Evolutionary conservation across 2,113 vertebrate genomes (phyloP).

Genomic region (Beaufortia kweichowensis): DNA sequence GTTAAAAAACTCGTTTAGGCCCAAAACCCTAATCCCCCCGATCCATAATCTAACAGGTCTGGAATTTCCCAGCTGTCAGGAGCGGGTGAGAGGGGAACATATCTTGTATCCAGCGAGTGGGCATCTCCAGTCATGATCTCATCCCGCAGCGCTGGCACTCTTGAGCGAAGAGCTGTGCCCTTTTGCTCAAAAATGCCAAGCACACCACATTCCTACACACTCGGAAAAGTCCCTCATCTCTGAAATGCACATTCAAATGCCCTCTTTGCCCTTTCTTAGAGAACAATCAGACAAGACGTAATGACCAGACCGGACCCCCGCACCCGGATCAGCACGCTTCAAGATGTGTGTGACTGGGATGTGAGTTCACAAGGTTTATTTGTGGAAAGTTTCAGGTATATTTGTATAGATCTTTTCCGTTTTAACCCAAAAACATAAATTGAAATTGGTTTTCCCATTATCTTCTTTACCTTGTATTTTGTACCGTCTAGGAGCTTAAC

Average conservation of each 20-base stretch:
- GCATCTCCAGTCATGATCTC: conserved; percentile 73
- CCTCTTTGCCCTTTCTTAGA: conserved; percentile 60
- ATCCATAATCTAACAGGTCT: conserved; percentile 36
- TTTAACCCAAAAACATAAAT: too few relatives aligned
- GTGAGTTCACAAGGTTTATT: conserved; percentile 55
- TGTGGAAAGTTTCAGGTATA: not conserved
- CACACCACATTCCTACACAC: conserved; percentile 68
- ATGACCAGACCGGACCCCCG: conserved; percentile 29
- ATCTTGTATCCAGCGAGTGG: conserved; percentile 62
- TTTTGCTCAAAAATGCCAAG: conserved; percentile 78
- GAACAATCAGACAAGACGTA: conserved; percentile 68
- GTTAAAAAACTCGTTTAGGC: conserved; percentile 2
- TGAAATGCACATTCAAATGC: conserved; percentile 64
- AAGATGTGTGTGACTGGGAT: conserved; percentile 58
- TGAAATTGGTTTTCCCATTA: too few relatives aligned
- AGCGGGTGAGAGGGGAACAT: conserved; percentile 31
- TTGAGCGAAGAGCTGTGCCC: conserved; percentile 74
- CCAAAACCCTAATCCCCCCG: conserved; percentile 4
- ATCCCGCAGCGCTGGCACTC: conserved; percentile 64
- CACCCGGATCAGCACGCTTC: conserved; percentile 54
- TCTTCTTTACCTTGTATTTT: too few relatives aligned
- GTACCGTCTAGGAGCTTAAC: conserved; percentile 29
- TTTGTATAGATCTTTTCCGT: too few relatives aligned
- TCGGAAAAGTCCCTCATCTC: conserved; percentile 34
- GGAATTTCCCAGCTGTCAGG: conserved; percentile 36